Conservation (phyloP, 2,113 vertebrate genomes). For the Grus americana region DNA sequence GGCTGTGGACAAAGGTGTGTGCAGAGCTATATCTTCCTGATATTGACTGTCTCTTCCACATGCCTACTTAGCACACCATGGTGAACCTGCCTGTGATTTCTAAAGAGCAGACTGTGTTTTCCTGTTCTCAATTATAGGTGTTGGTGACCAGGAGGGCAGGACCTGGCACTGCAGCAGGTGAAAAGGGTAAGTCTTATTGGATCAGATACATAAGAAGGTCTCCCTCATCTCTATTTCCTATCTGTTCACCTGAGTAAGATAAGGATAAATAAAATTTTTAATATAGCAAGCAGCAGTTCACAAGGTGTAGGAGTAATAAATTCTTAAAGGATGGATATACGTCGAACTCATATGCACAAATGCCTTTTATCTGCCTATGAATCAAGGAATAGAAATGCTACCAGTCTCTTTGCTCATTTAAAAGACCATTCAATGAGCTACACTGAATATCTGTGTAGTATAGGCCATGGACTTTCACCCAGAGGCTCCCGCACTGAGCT, state of each 20-base stretch:
- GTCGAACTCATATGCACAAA: neutral
- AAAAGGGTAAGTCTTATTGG: neutral
- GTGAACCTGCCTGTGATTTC: neutral
- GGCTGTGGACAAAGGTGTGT: neutral
- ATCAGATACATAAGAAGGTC: neutral
- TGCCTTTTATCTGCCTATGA: neutral
- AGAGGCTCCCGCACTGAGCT: neutral
- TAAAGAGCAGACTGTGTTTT: neutral
- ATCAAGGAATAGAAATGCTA: neutral
- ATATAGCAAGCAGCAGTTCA: neutral
- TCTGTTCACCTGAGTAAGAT: neutral
- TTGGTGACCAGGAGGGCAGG: neutral
- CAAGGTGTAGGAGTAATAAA: neutral
- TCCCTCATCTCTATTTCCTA: neutral
- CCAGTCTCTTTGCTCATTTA: neutral
- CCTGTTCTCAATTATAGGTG: accelerated
- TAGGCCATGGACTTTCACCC: neutral
- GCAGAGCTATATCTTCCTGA: neutral
- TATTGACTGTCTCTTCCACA: accelerated
- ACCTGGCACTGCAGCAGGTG: neutral
- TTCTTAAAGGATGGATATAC: neutral
- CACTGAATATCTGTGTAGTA: neutral
- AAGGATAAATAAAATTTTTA: neutral
- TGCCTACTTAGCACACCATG: neutral
- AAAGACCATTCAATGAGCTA: neutral